Conservation (phyloP, 1,140 invertebrate genomes). For the Zaprionus africanus region DNA sequence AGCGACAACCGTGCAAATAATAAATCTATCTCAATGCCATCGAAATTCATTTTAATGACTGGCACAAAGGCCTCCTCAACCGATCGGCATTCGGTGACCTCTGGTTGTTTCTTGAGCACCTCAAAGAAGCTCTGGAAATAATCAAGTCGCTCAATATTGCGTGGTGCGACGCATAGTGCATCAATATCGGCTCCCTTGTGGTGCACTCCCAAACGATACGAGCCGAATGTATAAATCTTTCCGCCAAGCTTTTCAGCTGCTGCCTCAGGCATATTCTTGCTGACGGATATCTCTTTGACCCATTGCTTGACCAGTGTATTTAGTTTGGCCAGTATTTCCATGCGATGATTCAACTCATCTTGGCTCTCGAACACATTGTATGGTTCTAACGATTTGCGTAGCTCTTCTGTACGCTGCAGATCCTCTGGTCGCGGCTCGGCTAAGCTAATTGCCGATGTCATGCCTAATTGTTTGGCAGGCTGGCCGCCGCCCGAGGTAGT, state of each 20-base stretch:
- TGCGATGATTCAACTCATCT: constrained; percentile 94
- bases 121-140: constrained; percentile 98
- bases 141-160: constrained; percentile 96
- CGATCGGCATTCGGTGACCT: constrained; percentile 89
- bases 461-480: constrained; percentile 88
- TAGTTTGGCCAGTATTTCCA: constrained; percentile 92
- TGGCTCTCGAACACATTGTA: constrained; percentile 97
- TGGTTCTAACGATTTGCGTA: constrained; percentile 93
- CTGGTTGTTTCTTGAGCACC: constrained; percentile 93
- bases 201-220: constrained; percentile 96
- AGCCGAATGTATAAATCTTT: constrained; percentile 99
- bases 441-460: constrained; percentile 96
- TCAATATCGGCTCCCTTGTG: constrained; percentile 99
- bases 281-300: constrained; percentile 94
- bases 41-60: constrained; percentile 99
- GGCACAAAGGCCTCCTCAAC: constrained; percentile 99
- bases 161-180: constrained; percentile 98
- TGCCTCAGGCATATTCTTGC: constrained; percentile 94
- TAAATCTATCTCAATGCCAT: constrained; percentile 99
- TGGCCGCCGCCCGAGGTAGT: constrained; percentile 61
- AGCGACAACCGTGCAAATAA: constrained; percentile 96
- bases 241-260: constrained; percentile 96
- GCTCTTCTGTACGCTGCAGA: constrained; percentile 91
- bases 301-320: constrained; percentile 96
- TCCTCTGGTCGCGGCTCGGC: constrained; percentile 95